Conservation (phyloP, 2,888 invertebrate species). For the Synergus laeviventris region DNA sequence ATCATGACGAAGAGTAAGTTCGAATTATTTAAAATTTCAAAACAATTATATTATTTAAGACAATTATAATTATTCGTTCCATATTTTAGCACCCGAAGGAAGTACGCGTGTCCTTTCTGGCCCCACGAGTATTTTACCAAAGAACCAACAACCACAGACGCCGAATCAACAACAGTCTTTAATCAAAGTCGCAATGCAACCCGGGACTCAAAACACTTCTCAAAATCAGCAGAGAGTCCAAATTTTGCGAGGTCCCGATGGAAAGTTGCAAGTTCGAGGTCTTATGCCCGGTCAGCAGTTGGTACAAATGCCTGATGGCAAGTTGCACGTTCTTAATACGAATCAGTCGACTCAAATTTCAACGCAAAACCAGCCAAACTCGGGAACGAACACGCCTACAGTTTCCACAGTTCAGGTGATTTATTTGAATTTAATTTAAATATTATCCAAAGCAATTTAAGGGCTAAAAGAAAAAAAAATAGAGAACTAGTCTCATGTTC, state of each 20-base stretch:
- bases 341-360: constrained; percentile 74
- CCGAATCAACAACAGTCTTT: constrained; percentile 73
- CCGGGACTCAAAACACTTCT: constrained; percentile 64
- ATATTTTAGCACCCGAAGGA: constrained; percentile 78
- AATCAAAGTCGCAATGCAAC: constrained; percentile 76
- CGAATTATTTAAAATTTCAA: neutral
- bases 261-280: constrained; percentile 94
- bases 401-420: constrained; percentile 47
- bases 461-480: no score
- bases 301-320: constrained; percentile 95
- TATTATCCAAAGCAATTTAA: no score
- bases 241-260: constrained; percentile 92
- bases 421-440: neutral
- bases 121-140: constrained; percentile 79
- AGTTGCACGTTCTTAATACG: constrained; percentile 88
- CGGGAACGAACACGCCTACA: constrained; percentile 44
- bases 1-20: constrained; percentile 84
- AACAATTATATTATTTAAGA: no score
- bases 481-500: neutral
- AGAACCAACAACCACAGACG: constrained; percentile 73
- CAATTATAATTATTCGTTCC: constrained; percentile 25
- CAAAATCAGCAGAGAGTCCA: constrained; percentile 86
- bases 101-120: constrained; percentile 81
- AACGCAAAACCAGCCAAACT: constrained; percentile 68
- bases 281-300: constrained; percentile 94